A percentile compares a stretch with the other conserved stretches of the same genome.
These are phyloP conservation scores for Osmoderma eremita DNA, from an alignment of 2,888 invertebrate genomes.

Conservation along the genomic window DNA sequence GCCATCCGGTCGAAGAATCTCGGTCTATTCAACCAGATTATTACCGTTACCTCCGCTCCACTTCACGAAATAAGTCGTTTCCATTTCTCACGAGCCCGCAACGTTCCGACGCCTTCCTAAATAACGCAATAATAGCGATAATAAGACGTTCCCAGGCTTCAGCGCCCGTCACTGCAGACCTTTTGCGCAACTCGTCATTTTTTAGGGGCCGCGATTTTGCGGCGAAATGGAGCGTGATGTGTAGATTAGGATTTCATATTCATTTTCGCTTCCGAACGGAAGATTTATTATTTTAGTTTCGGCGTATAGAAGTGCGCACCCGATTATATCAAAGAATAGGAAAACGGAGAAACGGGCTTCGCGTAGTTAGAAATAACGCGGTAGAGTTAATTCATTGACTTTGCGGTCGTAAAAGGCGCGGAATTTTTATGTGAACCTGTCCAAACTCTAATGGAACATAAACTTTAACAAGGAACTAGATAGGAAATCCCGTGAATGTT, in stretches of 20 bases:
- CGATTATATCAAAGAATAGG: too few relatives aligned
- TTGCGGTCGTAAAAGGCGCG: conserved; percentile 15
- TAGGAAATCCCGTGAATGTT: conserved; percentile 2
- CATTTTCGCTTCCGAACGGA: conserved; percentile 50
- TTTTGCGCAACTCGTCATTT: conserved; percentile 47
- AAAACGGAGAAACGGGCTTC: too few relatives aligned
- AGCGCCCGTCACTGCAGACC: conserved; percentile 38
- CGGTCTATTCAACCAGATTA: conserved; percentile 3
- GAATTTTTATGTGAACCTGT: conserved; percentile 35
- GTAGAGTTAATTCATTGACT: conserved; percentile 24
- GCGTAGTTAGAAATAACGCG: too few relatives aligned
- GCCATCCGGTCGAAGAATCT: too few relatives aligned
- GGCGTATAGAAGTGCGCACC: not conserved
- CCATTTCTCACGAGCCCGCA: not conserved
- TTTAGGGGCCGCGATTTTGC: conserved; percentile 56
- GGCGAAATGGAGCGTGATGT: conserved; percentile 59
- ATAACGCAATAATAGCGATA: conserved; percentile 18
- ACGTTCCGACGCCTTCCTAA: conserved; percentile 6
- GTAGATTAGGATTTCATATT: conserved; percentile 58
- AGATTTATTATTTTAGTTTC: conserved; percentile 48
- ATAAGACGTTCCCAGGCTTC: conserved; percentile 8
- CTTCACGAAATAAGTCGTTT: conserved; percentile 14
- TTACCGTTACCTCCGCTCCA: not conserved
- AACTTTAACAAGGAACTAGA: conserved; percentile 26
- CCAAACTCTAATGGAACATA: conserved; percentile 35